These are phyloP conservation scores for Augiades crinisus DNA, from an alignment of 2,888 invertebrate genomes.

Conservation along the genomic window DNA sequence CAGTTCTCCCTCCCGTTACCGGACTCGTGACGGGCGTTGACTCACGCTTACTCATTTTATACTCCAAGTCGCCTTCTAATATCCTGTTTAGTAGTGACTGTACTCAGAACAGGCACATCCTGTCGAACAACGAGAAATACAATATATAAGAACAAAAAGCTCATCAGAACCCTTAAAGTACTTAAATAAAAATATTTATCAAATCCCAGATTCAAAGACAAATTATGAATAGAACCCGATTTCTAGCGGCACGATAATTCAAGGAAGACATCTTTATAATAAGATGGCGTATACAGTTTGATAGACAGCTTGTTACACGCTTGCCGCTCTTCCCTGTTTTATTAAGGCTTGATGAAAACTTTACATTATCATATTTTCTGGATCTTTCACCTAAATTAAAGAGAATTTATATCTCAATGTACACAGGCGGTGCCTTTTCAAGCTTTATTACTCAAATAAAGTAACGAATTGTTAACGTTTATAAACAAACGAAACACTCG, in stretches of 20 bases:
- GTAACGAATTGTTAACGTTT: constrained; percentile 69
- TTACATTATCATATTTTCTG: constrained; percentile 76
- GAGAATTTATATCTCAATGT: constrained; percentile 75
- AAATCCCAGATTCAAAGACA: too few species aligned
- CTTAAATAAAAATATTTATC: too few species aligned
- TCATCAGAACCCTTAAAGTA: too few species aligned
- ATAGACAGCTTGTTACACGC: constrained; percentile 32
- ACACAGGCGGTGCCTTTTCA: constrained; percentile 61
- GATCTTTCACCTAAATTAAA: constrained; percentile 76
- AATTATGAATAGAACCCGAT: too few species aligned
- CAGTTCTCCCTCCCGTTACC: background rate
- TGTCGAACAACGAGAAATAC: background rate
- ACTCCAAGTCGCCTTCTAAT: constrained; percentile 19
- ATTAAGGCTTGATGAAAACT: constrained; percentile 70
- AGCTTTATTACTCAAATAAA: constrained; percentile 78
- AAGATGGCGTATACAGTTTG: constrained; percentile 42
- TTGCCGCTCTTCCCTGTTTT: constrained; percentile 43
- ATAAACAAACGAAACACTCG: constrained; percentile 66
- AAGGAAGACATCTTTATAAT: constrained; percentile 43
- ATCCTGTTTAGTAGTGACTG: constrained; percentile 8
- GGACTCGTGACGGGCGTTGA: constrained; percentile 3
- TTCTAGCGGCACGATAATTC: too few species aligned
- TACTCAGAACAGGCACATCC: background rate
- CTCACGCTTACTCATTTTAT: constrained; percentile 18
- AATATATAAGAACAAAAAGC: background rate